Evolutionary conservation across 2,113 vertebrate genomes (phyloP).

Genomic region (Chrysemys picta): DNA sequence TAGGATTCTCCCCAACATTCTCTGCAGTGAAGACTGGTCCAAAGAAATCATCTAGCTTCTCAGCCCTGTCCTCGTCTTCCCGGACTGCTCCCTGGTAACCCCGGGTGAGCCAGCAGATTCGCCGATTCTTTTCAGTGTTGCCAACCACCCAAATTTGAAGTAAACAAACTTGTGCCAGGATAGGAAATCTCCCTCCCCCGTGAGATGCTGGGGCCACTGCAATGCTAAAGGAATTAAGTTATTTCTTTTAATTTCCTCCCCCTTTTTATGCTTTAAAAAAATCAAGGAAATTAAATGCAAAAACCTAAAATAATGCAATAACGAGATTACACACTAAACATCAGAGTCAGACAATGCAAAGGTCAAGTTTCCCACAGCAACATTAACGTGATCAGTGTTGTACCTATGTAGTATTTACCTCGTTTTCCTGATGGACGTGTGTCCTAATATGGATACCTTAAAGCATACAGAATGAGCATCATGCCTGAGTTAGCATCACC

Average conservation of each 20-base stretch:
- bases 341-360: constrained; percentile 10
- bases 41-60: background rate
- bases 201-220: background rate
- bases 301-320: background rate
- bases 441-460: constrained; percentile 13
- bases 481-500: background rate
- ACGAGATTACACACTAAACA: background rate
- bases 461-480: background rate
- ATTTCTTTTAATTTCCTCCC: background rate
- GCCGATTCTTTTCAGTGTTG: background rate
- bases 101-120: background rate
- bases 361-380: background rate
- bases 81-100: background rate
- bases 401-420: constrained; percentile 1
- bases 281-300: background rate
- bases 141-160: rapidly evolving
- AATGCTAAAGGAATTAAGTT: background rate
- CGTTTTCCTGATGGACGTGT: background rate
- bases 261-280: background rate
- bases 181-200: background rate
- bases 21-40: rapidly evolving
- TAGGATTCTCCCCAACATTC: background rate
- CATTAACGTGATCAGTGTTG: background rate
- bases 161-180: rapidly evolving
- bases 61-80: rapidly evolving